Conservation (phyloP, 2,888 invertebrate species). For the Hofmannophila pseudospretella region DNA sequence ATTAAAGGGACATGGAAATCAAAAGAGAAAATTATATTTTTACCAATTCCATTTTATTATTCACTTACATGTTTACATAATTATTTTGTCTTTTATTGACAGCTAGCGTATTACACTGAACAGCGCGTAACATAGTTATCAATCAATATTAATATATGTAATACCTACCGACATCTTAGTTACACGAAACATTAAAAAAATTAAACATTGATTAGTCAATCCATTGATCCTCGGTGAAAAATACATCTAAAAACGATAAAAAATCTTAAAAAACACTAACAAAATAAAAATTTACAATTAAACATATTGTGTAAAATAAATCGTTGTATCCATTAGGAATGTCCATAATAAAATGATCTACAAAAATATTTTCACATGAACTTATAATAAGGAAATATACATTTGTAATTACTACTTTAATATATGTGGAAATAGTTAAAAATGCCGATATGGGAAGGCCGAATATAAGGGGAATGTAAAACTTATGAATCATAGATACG, state of each 20-base stretch:
- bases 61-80: slow-evolving; percentile 59
- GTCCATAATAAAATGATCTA: slow-evolving; percentile 47
- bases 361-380: slow-evolving; percentile 57
- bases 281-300: slow-evolving; percentile 69
- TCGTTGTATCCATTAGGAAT: slow-evolving; percentile 66
- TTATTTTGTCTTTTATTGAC: slow-evolving; percentile 37
- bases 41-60: slow-evolving; percentile 66
- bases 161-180: not conserved
- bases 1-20: not conserved
- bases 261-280: slow-evolving; percentile 54
- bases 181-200: slow-evolving; percentile 2
- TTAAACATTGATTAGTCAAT: slow-evolving; percentile 7
- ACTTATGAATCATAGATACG: not conserved
- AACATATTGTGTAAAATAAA: slow-evolving; percentile 55
- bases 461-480: slow-evolving; percentile 9
- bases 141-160: not conserved
- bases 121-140: not conserved
- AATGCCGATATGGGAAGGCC: slow-evolving; percentile 46
- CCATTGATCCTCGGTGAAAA: slow-evolving; percentile 24
- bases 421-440: slow-evolving; percentile 19
- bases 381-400: slow-evolving; percentile 52
- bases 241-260: slow-evolving; percentile 29
- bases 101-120: slow-evolving; percentile 50
- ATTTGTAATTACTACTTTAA: slow-evolving; percentile 29
- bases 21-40: slow-evolving; percentile 32